These are phyloP conservation scores for Clarias platycephalus DNA, from an alignment of 2,797 vertebrate genomes.

Conservation along the genomic window DNA sequence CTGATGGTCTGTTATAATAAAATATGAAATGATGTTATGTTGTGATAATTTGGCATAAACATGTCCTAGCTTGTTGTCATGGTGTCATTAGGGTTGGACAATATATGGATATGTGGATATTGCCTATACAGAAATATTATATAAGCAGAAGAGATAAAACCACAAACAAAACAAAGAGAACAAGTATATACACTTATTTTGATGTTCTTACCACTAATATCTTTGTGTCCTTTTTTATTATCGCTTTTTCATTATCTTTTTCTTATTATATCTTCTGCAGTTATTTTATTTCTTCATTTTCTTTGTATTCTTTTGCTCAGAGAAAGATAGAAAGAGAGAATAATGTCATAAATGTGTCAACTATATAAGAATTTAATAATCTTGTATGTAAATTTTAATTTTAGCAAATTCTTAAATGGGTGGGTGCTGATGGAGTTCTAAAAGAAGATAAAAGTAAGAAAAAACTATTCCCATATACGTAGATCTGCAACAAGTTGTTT, in stretches of 20 bases:
- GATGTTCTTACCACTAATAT: not conserved
- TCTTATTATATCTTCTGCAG: not conserved
- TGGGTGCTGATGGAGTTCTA: not conserved
- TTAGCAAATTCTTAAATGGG: not conserved
- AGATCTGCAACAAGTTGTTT: not conserved
- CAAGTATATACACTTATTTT: not conserved
- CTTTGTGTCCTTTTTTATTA: not conserved
- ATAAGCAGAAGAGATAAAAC: not conserved
- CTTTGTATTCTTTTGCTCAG: not conserved
- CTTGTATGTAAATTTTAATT: not conserved
- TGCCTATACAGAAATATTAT: not conserved
- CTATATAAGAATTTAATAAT: not conserved
- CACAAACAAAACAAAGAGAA: not conserved
- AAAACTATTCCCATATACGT: too few relatives aligned
- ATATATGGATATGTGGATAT: not conserved
- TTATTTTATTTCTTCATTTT: not conserved
- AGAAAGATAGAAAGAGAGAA: not conserved
- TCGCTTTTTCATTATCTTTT: not conserved
- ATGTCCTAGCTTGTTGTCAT: not conserved
- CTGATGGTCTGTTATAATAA: not conserved
- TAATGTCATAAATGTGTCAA: not conserved
- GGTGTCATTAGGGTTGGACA: not conserved
- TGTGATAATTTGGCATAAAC: not conserved
- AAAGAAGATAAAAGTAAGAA: not conserved
- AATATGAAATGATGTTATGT: not conserved